Percentiles rank a stretch among this genome's conserved stretches.
Evolutionary conservation across 2,113 vertebrate species (phyloP).

Genomic region (Pseudolaguvia tuberculata): DNA sequence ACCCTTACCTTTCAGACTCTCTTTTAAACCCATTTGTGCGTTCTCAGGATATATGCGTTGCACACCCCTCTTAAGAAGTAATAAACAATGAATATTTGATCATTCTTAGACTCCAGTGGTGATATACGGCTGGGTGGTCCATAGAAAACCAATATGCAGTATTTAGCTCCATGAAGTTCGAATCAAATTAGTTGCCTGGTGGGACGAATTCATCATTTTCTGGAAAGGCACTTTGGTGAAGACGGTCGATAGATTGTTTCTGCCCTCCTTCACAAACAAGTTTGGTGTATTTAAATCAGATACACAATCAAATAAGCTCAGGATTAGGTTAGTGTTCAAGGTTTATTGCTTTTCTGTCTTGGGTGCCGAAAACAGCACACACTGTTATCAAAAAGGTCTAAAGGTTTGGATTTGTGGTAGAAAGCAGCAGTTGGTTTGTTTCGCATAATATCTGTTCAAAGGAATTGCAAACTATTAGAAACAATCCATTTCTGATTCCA

Average conservation of each 20-base stretch:
- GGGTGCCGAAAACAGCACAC: conserved; percentile 31
- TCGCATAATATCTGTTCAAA: not conserved
- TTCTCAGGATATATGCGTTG: conserved; percentile 3
- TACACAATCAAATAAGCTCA: conserved; percentile 36
- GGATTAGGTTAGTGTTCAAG: conserved; percentile 16
- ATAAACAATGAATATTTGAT: conserved; percentile 25
- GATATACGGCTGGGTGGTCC: conserved; percentile 37
- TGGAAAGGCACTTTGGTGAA: conserved; percentile 30
- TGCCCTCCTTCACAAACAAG: conserved; percentile 37
- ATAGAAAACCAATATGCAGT: conserved; percentile 45
- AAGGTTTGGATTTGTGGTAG: not conserved
- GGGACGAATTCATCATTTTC: conserved; percentile 37
- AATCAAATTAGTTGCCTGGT: conserved; percentile 47
- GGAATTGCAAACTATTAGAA: not conserved
- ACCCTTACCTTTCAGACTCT: not conserved
- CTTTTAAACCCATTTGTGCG: not conserved
- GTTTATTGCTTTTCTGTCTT: conserved; percentile 42
- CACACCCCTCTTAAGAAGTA: conserved; percentile 17
- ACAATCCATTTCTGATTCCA: not conserved
- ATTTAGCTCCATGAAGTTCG: conserved; percentile 38
- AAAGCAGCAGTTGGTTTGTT: not conserved
- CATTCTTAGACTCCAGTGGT: conserved; percentile 36
- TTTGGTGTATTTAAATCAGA: conserved; percentile 46
- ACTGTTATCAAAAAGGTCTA: not conserved
- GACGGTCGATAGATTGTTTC: conserved; percentile 36